Percentiles rank a stretch among this genome's conserved stretches.
phyloP scores from a whole-genome alignment of 2,113 vertebrate species.

The Alectura lathami region DNA sequence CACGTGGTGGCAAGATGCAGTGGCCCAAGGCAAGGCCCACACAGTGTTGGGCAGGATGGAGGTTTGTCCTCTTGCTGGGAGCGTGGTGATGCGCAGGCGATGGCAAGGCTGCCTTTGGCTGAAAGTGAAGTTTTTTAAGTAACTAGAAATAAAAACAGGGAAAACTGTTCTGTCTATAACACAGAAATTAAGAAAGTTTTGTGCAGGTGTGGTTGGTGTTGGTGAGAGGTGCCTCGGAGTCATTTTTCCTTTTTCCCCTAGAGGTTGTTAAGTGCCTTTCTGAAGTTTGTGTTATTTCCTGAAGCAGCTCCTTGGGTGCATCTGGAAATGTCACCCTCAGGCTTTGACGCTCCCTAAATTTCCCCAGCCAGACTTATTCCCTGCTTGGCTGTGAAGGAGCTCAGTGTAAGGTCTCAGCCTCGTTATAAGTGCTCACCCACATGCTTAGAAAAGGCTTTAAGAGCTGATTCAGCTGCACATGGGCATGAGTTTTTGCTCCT shows the following conservation, averaged over 20 bases:
- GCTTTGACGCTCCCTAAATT: neutral
- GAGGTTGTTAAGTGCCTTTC: neutral
- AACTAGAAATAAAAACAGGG: neutral
- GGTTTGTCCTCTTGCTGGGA: neutral
- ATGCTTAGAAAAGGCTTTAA: neutral
- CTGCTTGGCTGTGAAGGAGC: neutral
- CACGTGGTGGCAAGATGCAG: accelerated
- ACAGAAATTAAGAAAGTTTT: neutral
- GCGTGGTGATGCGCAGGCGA: accelerated
- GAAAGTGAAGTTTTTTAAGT: neutral
- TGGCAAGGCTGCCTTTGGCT: neutral
- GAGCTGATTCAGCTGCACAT: neutral
- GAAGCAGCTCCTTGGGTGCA: neutral
- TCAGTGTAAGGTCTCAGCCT: accelerated
- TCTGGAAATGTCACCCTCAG: neutral
- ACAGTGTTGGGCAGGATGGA: neutral
- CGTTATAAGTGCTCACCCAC: neutral
- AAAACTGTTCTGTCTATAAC: neutral
- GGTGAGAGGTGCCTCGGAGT: neutral
- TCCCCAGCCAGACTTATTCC: neutral
- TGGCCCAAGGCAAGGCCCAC: neutral
- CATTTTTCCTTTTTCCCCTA: neutral
- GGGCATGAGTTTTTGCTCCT: neutral
- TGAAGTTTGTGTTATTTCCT: neutral
- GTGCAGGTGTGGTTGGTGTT: neutral